phyloP scores from a whole-genome alignment of 2,797 vertebrate species.

The Gorsachius magnificus region DNA sequence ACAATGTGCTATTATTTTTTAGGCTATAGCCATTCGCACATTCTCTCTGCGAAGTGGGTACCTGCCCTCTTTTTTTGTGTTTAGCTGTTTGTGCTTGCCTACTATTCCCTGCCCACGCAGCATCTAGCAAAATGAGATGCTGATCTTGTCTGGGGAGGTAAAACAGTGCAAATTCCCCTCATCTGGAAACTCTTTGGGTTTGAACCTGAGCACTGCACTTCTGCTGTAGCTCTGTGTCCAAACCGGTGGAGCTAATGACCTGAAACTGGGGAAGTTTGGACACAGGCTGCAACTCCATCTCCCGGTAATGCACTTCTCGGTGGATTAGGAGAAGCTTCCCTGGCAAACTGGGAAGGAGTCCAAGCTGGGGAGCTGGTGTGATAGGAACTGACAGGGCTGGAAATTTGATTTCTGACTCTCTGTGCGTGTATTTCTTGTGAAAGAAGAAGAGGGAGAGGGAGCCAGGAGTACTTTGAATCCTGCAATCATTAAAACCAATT shows the following conservation, averaged over 20 bases:
- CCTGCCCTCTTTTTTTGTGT: neutral
- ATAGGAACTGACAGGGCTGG: constrained; percentile 60
- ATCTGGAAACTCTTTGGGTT: neutral
- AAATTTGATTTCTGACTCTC: constrained; percentile 71
- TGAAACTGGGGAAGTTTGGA: constrained; percentile 7
- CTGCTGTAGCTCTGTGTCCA: neutral
- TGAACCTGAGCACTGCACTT: neutral
- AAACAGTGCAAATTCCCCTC: neutral
- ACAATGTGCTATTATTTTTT: constrained; percentile 27
- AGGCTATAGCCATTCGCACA: neutral
- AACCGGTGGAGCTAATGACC: neutral
- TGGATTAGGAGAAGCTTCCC: constrained; percentile 53
- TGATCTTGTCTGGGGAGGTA: neutral
- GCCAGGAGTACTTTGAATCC: constrained; percentile 67
- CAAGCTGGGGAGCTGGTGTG: constrained; percentile 24
- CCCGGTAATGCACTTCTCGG: neutral
- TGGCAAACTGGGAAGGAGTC: constrained; percentile 59
- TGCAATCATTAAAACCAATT: constrained; percentile 79
- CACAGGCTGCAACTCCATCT: constrained; percentile 18
- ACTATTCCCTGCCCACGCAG: neutral
- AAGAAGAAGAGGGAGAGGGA: constrained; percentile 56
- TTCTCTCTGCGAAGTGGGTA: neutral
- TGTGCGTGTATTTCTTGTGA: constrained; percentile 59
- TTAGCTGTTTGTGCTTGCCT: neutral
- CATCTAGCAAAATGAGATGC: neutral